Evolutionary conservation across 2,113 vertebrate genomes (phyloP).

Genomic region (Clarias macrocephalus): DNA sequence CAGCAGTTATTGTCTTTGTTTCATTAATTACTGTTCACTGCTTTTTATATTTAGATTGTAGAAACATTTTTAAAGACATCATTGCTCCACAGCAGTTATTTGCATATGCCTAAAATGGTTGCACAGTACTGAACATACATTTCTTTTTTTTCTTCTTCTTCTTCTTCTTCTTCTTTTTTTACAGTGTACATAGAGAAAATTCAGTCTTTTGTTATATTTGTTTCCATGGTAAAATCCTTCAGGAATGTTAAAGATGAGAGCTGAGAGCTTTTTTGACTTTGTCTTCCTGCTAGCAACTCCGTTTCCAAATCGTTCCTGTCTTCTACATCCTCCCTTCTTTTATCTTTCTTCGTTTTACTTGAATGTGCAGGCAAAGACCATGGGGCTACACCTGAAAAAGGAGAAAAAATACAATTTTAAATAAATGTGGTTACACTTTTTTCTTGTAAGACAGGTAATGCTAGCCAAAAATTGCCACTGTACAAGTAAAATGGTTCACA

Average conservation of each 20-base stretch:
- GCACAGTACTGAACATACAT: not conserved
- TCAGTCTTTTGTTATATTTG: constrained; percentile 1
- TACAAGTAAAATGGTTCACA: not conserved
- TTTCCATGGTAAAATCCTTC: constrained; percentile 2
- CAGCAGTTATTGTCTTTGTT: too few species aligned
- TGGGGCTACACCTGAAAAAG: constrained; percentile 50
- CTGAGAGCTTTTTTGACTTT: constrained; percentile 50
- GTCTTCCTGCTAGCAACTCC: constrained; percentile 42
- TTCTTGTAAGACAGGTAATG: not conserved
- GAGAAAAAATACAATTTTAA: not conserved
- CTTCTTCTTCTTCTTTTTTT: not conserved
- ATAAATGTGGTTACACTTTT: not conserved
- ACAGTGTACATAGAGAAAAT: not conserved
- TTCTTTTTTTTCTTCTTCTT: too few species aligned
- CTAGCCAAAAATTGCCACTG: constrained; percentile 35
- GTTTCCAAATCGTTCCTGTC: constrained; percentile 13
- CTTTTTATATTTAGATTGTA: too few species aligned
- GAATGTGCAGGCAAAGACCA: constrained; percentile 54
- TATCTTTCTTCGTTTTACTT: constrained; percentile 42
- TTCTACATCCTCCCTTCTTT: constrained; percentile 32
- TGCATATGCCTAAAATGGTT: not conserved
- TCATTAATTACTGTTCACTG: too few species aligned
- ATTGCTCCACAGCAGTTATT: too few species aligned
- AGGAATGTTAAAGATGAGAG: constrained; percentile 57
- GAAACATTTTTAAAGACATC: too few species aligned